Base-by-base conservation (phyloP, 2,113 vertebrate genomes). In the Pteropus alecto region DNA sequence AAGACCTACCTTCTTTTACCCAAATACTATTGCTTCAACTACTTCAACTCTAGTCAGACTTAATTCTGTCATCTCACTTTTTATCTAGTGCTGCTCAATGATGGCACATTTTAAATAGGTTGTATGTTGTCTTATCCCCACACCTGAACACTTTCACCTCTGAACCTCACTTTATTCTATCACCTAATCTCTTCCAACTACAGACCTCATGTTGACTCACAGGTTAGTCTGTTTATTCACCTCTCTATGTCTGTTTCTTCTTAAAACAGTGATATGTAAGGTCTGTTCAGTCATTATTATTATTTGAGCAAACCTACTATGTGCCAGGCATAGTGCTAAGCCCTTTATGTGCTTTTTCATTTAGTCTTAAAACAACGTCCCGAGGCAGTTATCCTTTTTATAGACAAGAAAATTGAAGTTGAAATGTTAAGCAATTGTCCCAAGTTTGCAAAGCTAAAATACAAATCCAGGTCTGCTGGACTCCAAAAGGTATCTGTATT, bases 391-490 rank as follows among this genome's bases (percentile, higher is more conserved):
- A 81, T 60, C 22, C 35, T 60, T 92, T 71, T 79, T 89, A 78
- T 18, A 79, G 41, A 68, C 58, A 81, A 95, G 65, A 51, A 93
- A 93, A 92, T 46, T 43, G 33, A 76, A 85, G 33, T 33, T 35
- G 81, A 81, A 91, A 60, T 68, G n/a, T 83, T 79, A 93, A 94
- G 65, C 19, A 88, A 28, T 88, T 85, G 87, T 86, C 46, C 21
- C 41, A 91, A 85, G n/a, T 93, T 92, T 46, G 93, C 41, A 90
- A 93, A 92, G 60, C 19, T 82, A 94, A 46, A 96, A 79, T 87
- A 87, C 19, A 94, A 83, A 87, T 35, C 33, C 38, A 65, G 43
- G 60, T 92, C 83, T 89, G 13, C 30, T 71, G 22, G 28, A 87
- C 76, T 93, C 54, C 22, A 94, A 92, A 93, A 78, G 16, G 26